Evolutionary conservation across 2,113 vertebrate species (phyloP), one percentile per base, ranked within the genome.

Genomic region (Myodes glareolus): DNA sequence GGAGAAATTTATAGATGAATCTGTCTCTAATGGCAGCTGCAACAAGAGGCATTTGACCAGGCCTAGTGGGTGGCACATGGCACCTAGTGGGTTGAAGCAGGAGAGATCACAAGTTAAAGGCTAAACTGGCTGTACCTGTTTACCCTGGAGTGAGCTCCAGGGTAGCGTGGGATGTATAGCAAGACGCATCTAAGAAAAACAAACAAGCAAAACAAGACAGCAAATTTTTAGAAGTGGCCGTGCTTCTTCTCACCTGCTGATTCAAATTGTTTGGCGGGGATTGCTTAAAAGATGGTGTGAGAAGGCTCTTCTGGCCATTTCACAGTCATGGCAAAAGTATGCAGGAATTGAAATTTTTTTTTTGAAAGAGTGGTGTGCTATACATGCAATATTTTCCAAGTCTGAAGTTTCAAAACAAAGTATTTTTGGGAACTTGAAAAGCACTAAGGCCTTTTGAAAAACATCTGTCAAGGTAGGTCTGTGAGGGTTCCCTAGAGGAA

Each of bases 391-490:
- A 23, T 29, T 87, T 88, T 13, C 70, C 5, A 31, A 55, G 36
- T 91, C 77, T 68, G 47, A 76, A 63, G 42, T 95, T 42, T 36
- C 39, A 73, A 47, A 23, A 81, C 17, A 68, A 81, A 89, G 25
- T 45, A 87, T 87, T 76, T 76, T 31, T 10, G 73, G 29, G 77
- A 68, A 72, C 86, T 94, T 94, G 14, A 73, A 96, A 84, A 61
- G 13, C 42, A 77, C 13, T 63, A 31, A 85, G 33, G 36, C 2
- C 70, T 72, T n/a, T 84, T 93, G 72, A 92, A 92, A 84, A 67
- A 29, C 8, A 72, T 33, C 87, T 61, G 19, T n/a, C 65, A 31
- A 67, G 65, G 27, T 31, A 13, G 29, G 29, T 31, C 65, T 14
- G n/a, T 63, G 13, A 7, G 58, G 55, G 55, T 29, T 63, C 81